These are phyloP conservation scores for Momotus momota DNA, from an alignment of 2,797 vertebrate genomes.

Conservation along the genomic window DNA sequence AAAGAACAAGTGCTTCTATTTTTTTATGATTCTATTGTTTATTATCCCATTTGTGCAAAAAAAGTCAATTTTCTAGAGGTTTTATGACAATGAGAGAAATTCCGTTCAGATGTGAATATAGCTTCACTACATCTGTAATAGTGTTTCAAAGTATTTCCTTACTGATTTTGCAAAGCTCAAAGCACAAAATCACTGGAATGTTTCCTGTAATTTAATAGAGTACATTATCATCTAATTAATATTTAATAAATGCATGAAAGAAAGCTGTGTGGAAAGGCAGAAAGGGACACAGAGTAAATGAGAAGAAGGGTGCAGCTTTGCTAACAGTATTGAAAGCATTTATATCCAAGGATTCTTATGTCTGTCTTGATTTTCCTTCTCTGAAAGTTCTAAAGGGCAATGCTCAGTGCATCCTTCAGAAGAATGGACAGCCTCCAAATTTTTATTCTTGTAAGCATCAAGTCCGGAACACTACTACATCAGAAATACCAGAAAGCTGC, in stretches of 20 bases:
- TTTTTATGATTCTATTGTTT: neutral
- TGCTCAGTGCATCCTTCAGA: neutral
- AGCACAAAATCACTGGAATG: slow-evolving; percentile 14
- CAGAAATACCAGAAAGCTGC: neutral
- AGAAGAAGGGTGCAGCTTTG: neutral
- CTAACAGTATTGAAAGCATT: neutral
- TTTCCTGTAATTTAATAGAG: slow-evolving; percentile 41
- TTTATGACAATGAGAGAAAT: neutral
- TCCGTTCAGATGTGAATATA: neutral
- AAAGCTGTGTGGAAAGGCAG: neutral
- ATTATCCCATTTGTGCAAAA: neutral
- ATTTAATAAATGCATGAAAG: slow-evolving; percentile 49
- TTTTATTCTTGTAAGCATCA: neutral
- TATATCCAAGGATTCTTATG: neutral
- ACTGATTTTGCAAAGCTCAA: slow-evolving; percentile 18
- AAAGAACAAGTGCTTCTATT: neutral
- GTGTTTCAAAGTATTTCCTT: slow-evolving; percentile 18
- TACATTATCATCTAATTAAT: slow-evolving; percentile 42
- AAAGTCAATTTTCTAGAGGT: neutral
- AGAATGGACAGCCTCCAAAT: neutral
- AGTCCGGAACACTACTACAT: neutral
- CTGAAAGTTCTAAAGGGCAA: neutral
- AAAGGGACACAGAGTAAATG: neutral
- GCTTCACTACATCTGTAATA: neutral
- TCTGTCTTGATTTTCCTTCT: neutral